phyloP scores from a whole-genome alignment of 2,113 vertebrate genomes.

The Sinocyclocheilus anshuiensis region DNA sequence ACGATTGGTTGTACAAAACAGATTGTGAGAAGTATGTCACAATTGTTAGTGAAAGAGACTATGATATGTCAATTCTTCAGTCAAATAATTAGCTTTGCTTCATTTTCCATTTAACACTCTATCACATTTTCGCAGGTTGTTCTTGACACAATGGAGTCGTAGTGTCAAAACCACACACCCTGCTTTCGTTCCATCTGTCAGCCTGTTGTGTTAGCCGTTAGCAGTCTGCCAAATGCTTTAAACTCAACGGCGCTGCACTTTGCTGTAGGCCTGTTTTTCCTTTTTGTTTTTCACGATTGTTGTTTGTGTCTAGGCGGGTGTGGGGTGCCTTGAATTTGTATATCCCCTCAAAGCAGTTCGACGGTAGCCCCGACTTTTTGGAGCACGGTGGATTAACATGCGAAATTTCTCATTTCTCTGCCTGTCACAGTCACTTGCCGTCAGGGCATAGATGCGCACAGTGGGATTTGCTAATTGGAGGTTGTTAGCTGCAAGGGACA shows the following conservation, averaged over 20 bases:
- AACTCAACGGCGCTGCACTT: not conserved
- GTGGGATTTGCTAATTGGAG: slow-evolving; percentile 83
- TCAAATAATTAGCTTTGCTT: not conserved
- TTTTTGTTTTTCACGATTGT: slow-evolving; percentile 50
- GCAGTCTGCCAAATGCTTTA: slow-evolving; percentile 11
- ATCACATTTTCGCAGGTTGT: slow-evolving; percentile 5
- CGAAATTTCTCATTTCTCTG: slow-evolving; percentile 76
- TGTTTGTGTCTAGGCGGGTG: slow-evolving; percentile 49
- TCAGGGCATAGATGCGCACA: slow-evolving; percentile 78
- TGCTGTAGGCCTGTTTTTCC: slow-evolving; percentile 42
- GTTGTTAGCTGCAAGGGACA: slow-evolving; percentile 81
- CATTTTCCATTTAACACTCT: not conserved
- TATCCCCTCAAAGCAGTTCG: slow-evolving; percentile 66
- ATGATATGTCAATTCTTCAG: not conserved
- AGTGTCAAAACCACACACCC: not conserved
- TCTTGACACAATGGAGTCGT: not conserved
- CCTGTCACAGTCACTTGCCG: slow-evolving; percentile 79
- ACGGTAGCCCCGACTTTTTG: slow-evolving; percentile 73
- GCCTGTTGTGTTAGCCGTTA: slow-evolving; percentile 15
- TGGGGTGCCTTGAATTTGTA: slow-evolving; percentile 65
- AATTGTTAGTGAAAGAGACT: not conserved
- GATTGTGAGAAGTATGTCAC: not conserved
- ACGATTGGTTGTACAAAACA: too few species aligned
- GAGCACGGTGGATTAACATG: slow-evolving; percentile 76
- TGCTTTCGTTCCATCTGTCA: not conserved